phyloP scores from a whole-genome alignment of 2,888 invertebrate genomes.

The Chaetogeoica ovagalla region DNA sequence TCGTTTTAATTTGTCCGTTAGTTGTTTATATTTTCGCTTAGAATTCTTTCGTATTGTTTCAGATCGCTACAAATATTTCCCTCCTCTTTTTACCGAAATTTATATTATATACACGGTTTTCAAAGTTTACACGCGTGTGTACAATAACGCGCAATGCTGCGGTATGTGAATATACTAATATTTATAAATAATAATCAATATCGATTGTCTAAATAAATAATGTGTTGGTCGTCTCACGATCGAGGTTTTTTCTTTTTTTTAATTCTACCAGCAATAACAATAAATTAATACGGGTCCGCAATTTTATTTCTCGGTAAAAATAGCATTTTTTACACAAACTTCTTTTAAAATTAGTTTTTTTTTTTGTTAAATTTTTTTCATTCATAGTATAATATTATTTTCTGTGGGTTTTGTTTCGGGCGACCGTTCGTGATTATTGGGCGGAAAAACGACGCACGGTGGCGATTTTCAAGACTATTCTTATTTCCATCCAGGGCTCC shows the following conservation, averaged over 20 bases:
- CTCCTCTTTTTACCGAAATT: conserved; percentile 24
- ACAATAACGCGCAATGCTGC: background rate
- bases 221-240: no score
- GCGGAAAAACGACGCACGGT: background rate
- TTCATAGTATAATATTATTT: background rate
- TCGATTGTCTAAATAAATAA: no score
- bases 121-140: background rate
- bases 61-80: background rate
- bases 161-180: no score
- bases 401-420: background rate
- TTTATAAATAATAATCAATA: no score
- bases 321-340: conserved; percentile 24
- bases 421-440: background rate
- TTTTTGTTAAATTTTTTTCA: conserved; percentile 11
- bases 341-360: conserved; percentile 29
- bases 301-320: conserved; percentile 39
- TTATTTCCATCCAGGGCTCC: no score
- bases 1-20: no score
- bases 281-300: conserved; percentile 36
- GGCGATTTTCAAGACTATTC: no score
- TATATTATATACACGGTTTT: conserved; percentile 3
- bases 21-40: conserved; percentile 25
- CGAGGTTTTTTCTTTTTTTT: conserved; percentile 1
- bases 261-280: conserved; percentile 45
- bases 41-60: conserved; percentile 29